Evolutionary conservation across 2,113 vertebrate genomes (phyloP), one percentile per base, ranked within the genome.

Genomic region (Clarias gariepinus): DNA sequence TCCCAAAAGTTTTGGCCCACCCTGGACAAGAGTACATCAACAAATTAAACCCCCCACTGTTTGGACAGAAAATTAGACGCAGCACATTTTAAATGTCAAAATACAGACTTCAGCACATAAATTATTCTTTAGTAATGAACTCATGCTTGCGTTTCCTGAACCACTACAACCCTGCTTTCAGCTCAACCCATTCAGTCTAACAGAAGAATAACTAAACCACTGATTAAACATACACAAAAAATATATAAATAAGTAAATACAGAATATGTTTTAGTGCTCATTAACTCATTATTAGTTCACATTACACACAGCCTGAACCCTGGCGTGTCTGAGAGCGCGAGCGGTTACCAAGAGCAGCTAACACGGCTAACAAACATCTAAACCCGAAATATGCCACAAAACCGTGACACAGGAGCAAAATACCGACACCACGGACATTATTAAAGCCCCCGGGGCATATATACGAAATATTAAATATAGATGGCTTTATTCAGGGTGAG

Each of bases 401-500:
- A 21, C 6, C 0, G 5, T 0, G 1, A 6, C 0, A 4, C 19
- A 36, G 13, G 71, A 3, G 12, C 30, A 25, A 94, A 94, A 93
- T 93, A 85, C 7, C 9, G 3, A 7, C 3, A 0, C 0, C 0
- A 1, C 5, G 3, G 0, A 0, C 0, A 0, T 10, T 0, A 0
- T 16, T 36, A 84, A 0, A 10, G 12, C 6, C 9, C 64, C 13
- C 0, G 0, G 16, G 53, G 61, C 2, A 18, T 7, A 33, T 2
- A 1, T 2, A 0, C 36, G 0, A 25, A 2, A 8, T 0, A 16
- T 19, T 57, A 0, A 53, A 0, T 0, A 0, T 0, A 92, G 89
- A 96, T 95, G 93, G 66, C 77, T 1, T 0, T 0, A 5, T 36
- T 81, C 8, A 41, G 61, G 30, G 0, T 1, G 21, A 2, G 94